Evolutionary conservation across 2,797 vertebrate species (phyloP).

Genomic region (Rhynchonycteris naso): DNA sequence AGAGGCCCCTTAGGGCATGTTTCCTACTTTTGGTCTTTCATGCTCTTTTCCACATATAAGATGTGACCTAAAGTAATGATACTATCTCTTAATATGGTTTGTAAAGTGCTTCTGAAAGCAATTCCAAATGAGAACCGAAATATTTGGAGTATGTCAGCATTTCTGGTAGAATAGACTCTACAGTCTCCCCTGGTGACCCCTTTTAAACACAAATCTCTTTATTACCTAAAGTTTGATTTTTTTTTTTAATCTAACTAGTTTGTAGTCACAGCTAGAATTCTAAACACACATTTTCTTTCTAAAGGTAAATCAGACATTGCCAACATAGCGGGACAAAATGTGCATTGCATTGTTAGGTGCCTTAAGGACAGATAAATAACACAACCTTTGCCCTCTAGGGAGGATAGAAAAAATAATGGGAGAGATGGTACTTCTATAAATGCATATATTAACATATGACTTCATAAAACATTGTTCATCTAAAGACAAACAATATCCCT

Average conservation of each 20-base stretch:
- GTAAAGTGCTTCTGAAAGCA: conserved; percentile 45
- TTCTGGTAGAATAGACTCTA: background rate
- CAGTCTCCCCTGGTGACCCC: background rate
- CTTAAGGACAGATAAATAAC: background rate
- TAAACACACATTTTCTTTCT: background rate
- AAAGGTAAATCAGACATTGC: background rate
- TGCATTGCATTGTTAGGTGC: background rate
- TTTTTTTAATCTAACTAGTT: background rate
- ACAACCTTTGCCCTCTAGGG: background rate
- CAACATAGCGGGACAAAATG: background rate
- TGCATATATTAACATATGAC: conserved; percentile 65
- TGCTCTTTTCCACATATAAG: background rate
- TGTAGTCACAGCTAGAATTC: conserved; percentile 3
- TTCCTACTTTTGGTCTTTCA: conserved; percentile 20
- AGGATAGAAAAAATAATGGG: conserved; percentile 58
- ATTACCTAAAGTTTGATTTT: background rate
- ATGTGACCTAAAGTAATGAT: conserved; percentile 20
- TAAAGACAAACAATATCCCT: conserved; percentile 67
- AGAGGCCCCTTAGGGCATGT: background rate
- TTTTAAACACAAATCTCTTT: conserved; percentile 41
- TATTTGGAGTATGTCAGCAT: conserved; percentile 4
- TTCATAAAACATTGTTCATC: conserved; percentile 62
- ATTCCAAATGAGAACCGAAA: conserved; percentile 50
- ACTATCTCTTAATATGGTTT: background rate
- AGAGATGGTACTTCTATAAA: conserved; percentile 43